phyloP scores from a whole-genome alignment of 2,888 invertebrate genomes.

The Rugalucina vietnamica region DNA sequence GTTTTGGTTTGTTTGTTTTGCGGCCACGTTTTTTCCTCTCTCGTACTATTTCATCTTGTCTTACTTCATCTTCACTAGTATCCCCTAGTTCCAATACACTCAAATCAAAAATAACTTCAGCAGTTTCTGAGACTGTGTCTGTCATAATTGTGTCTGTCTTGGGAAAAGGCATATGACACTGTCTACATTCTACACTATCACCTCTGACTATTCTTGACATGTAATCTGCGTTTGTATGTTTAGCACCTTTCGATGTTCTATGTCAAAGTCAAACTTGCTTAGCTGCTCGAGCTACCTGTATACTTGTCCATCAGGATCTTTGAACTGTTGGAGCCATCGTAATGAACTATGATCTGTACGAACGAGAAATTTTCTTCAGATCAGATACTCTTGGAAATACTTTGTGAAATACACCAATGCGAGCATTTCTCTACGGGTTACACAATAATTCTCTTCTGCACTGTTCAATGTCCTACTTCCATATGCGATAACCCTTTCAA shows the following conservation, averaged over 20 bases:
- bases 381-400: slow-evolving; percentile 60
- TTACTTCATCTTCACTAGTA: background rate
- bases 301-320: slow-evolving; percentile 48
- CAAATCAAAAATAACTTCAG: background rate
- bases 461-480: slow-evolving; percentile 42
- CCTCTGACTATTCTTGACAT: slow-evolving; percentile 19
- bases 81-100: background rate
- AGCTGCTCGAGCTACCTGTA: slow-evolving; percentile 49
- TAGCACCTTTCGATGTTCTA: slow-evolving; percentile 46
- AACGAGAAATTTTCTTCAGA: slow-evolving; percentile 47
- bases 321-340: slow-evolving; percentile 50
- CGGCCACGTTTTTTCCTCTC: slow-evolving; percentile 2
- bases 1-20: slow-evolving; percentile 15
- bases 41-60: background rate
- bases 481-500: slow-evolving; percentile 61
- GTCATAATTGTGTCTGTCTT: background rate
- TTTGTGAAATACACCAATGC: slow-evolving; percentile 60
- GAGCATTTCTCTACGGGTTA: slow-evolving; percentile 53
- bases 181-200: slow-evolving; percentile 3
- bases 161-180: slow-evolving; percentile 5
- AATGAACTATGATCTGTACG: slow-evolving; percentile 62
- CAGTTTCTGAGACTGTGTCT: background rate
- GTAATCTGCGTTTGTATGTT: slow-evolving; percentile 36
- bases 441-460: slow-evolving; percentile 55
- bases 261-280: slow-evolving; percentile 45